Conservation (phyloP, 1,140 invertebrate genomes). For the Drosophila elegans region DNA sequence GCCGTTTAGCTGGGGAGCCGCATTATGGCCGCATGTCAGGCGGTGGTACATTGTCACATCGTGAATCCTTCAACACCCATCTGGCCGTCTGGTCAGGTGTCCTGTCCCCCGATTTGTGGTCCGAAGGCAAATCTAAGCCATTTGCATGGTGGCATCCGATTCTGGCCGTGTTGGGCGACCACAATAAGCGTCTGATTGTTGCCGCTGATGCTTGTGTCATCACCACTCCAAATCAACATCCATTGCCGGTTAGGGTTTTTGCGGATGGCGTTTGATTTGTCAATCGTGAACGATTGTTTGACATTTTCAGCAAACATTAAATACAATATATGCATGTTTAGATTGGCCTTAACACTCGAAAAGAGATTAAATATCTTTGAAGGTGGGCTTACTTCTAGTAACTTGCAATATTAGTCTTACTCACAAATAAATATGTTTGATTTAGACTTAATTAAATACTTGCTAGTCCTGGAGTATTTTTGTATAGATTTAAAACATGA, state of each 20-base stretch:
- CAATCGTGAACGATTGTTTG: constrained; percentile 17
- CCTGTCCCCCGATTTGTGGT: constrained; percentile 64
- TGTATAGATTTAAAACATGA: too few species aligned
- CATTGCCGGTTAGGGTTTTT: constrained; percentile 9
- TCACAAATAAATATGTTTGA: too few species aligned
- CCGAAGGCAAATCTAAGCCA: constrained; percentile 72
- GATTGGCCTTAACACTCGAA: too few species aligned
- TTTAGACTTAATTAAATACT: too few species aligned
- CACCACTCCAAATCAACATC: constrained; percentile 31
- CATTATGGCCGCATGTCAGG: constrained; percentile 75
- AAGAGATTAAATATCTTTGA: too few species aligned
- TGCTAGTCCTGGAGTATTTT: too few species aligned
- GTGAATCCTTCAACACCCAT: constrained; percentile 73
- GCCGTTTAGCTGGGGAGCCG: constrained; percentile 49
- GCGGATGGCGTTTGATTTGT: constrained; percentile 41
- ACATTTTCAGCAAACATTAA: neutral
- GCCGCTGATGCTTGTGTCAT: constrained; percentile 40
- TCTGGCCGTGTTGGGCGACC: constrained; percentile 57
- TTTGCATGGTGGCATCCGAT: constrained; percentile 66
- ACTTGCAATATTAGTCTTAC: too few species aligned
- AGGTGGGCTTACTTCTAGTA: too few species aligned
- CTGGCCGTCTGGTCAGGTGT: constrained; percentile 38
- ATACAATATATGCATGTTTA: neutral
- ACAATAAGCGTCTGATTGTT: constrained; percentile 37
- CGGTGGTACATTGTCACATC: constrained; percentile 66